Base-by-base conservation (phyloP, 2,888 invertebrate genomes). In the Eilema sororculum region DNA sequence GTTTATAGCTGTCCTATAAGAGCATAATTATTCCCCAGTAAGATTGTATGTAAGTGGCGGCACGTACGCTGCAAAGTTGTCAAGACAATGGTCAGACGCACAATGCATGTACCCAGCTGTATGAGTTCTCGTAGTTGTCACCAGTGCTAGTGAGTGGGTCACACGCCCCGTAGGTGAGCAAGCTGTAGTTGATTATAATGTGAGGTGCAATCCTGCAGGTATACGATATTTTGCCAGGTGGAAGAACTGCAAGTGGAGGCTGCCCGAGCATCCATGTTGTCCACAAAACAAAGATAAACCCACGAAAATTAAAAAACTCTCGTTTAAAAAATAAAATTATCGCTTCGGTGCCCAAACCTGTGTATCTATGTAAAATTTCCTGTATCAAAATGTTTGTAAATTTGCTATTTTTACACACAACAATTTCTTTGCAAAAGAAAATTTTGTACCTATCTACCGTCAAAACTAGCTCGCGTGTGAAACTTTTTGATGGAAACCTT, bases 161-260 rank as follows among this genome's bases (percentile, higher is more conserved):
- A 72, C 76, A 80, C 58, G 64, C 77, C 62, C 62, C 67, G 87
- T 91, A 91, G 89, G 90, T 88, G 88, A 90, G 92, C 90, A 89
- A 91, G 91, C 92, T 89, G 94, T 95, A 95, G 95, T 90, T 93
- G 89, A 95, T 94, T 94, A 95, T 95, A 95, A 95, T 94, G 84
- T 94, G 86, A 94, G 94, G 94, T 95, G 92, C 94, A 95, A 95
- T 95, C 95, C 95, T 95, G 95, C 96, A 96, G 96, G 96, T 97
- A 97, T 96, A 97, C 97, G 95, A 97, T 97, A 96, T 97, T 97
- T 96, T 97, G 97, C 96, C 97, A 97, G 96, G 97, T 97, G 97
- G 97, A 97, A 96, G 97, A 97, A 96, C 97, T 97, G 95, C 97
- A 97, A 96, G 96, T 97, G 94, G 97, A 97, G 96, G 97, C 96